A percentile compares a stretch with the other conserved stretches of the same genome.
phyloP scores from a whole-genome alignment of 2,888 invertebrate species.

The Azorinus chamasolen region DNA sequence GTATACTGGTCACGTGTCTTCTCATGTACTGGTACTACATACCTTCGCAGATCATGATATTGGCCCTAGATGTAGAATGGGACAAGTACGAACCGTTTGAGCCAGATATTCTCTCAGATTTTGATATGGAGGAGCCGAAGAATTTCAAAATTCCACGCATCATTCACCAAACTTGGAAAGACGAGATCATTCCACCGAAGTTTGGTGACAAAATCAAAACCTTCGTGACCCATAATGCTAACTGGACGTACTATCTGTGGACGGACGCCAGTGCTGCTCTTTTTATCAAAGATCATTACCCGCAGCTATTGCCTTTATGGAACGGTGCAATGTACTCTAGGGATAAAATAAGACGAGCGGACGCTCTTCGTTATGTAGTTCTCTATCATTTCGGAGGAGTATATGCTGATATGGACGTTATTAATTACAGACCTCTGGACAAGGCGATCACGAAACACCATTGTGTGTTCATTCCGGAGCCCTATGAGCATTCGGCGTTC shows the following conservation, averaged over 20 bases:
- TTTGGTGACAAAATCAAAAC: slow-evolving; percentile 18
- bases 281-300: slow-evolving; percentile 22
- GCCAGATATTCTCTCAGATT: slow-evolving; percentile 4
- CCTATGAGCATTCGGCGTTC: slow-evolving; percentile 22
- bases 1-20: too few species aligned
- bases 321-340: slow-evolving; percentile 4
- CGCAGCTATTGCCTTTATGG: slow-evolving; percentile 21
- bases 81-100: slow-evolving; percentile 7
- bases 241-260: slow-evolving; percentile 40
- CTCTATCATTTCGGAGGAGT: slow-evolving; percentile 40
- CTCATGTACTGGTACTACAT: too few species aligned
- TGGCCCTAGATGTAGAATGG: background rate
- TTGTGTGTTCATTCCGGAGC: slow-evolving; percentile 32
- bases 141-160: slow-evolving; percentile 18
- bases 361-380: slow-evolving; percentile 26
- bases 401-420: slow-evolving; percentile 31
- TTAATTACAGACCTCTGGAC: slow-evolving; percentile 45
- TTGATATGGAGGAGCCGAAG: background rate
- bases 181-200: slow-evolving; percentile 9
- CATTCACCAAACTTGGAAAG: slow-evolving; percentile 36
- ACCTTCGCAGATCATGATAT: too few species aligned
- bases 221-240: slow-evolving; percentile 22
- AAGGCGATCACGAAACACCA: slow-evolving; percentile 22
- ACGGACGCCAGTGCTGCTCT: slow-evolving; percentile 19
- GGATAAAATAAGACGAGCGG: slow-evolving; percentile 15